Evolutionary conservation across 2,797 vertebrate species (phyloP), one percentile per base, ranked within the genome.

Genomic region (Scomberomorus guttatus): DNA sequence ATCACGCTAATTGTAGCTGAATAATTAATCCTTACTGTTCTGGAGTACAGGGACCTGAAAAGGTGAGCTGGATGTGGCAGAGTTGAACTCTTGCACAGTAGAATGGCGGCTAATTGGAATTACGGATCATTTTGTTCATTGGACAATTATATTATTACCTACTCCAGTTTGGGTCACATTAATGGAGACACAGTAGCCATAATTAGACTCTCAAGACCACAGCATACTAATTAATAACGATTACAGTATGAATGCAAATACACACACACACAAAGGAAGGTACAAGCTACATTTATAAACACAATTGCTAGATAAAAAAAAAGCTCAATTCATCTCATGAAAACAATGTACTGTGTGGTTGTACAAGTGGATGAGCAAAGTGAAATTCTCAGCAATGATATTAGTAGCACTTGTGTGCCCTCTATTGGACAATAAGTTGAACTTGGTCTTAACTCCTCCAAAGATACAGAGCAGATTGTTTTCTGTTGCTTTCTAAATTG

Each of bases 1-100:
- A 94, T 90, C 89, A 91, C 82, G 77, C 89, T 94, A 94, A 94
- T 93, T 94, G 90, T 90, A 81, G 82, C 86, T 92, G 92, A 93
- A 95, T 94, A 93, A 94, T 93, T 92, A 90, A 94, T 93, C 84
- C 85, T 89, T 63, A 72, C 76, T 82, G 81, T 91, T 89, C 46
- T 71, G 73, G 66, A 72, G 79, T 82, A 87, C 60, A 72, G 63
- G 56, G 75, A 83, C 59, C 73, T 78, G 78, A 29, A 85, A 82
- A 88, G 83, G 86, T 90, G 85, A 90, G 80, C 68, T 83, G 71
- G 64, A 81, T 71, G 74, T 80, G 74, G 78, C 72, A 70, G 71
- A 74, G 70, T 25, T 81, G 50, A 86, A 86, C 82, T 79, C 60
- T 46, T 58, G n/a, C 70, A 76, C 63, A 72, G 74, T 39, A 77